Evolutionary conservation across 2,113 vertebrate genomes (phyloP).

Genomic region (Lepisosteus oculatus): DNA sequence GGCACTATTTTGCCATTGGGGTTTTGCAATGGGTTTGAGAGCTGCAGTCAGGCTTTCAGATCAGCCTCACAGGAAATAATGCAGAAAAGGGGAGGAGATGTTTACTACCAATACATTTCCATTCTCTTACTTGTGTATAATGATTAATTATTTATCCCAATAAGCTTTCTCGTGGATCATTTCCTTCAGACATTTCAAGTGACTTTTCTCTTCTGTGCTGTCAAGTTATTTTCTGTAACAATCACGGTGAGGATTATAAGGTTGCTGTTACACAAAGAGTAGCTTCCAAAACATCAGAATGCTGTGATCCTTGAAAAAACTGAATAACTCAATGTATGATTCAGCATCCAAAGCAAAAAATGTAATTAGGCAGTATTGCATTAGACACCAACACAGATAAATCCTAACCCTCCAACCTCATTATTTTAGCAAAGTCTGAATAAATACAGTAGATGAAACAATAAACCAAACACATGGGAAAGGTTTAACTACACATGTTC

Average conservation of each 20-base stretch:
- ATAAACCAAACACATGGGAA: too few relatives aligned
- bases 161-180: conserved; percentile 12
- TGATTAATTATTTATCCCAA: conserved; percentile 14
- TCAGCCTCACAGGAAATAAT: background rate
- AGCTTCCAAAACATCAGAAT: conserved; percentile 8
- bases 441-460: too few relatives aligned
- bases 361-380: background rate
- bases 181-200: conserved; percentile 15
- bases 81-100: background rate
- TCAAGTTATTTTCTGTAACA: conserved; percentile 11
- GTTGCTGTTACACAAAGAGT: conserved; percentile 10
- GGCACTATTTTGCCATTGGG: too few relatives aligned
- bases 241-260: conserved; percentile 12
- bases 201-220: conserved; percentile 11
- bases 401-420: too few relatives aligned
- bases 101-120: conserved; percentile 2
- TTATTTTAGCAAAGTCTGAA: too few relatives aligned
- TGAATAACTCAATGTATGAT: background rate
- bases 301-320: background rate
- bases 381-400: too few relatives aligned
- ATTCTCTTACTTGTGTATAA: conserved; percentile 1
- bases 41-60: background rate
- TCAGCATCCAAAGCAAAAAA: background rate
- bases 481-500: too few relatives aligned
- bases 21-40: background rate